Base-by-base conservation (phyloP, 1,140 invertebrate species). In the Tenebrio molitor region DNA sequence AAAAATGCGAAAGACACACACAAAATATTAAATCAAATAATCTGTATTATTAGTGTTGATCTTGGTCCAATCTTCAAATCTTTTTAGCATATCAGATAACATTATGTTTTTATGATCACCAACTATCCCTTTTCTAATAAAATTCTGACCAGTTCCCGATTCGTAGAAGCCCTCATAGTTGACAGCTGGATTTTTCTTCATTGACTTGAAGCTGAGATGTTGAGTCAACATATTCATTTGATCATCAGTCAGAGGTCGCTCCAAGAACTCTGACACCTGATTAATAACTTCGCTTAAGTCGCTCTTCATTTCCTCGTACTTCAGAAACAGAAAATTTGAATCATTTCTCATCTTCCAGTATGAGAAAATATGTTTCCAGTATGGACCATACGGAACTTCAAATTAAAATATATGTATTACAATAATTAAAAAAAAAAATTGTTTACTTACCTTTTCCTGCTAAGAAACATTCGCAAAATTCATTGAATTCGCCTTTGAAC, bases 221-320 rank as follows among this genome's bases (percentile, higher is more conserved):
- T 33, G 4, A 10, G 4, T 33, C 29, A 33, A 10, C 4, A 33
- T 33, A 5, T 33, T 33, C 29, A 33, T 10, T 39, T 65, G 25
- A 15, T 65, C 23, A 12, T 65, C 63, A n/a, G 23, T 41, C 12
- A 65, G 2, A 10, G 25, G 10, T 12, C 39, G 16, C 2, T 15
- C 36, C 14, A 65, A 19, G 12, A 65, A 65, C 8, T 65, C 15
- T 14, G 29, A 7, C 39, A 41, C 21, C 14, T 41, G 34, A 2
- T 4, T 6, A 39, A 65, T 39, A 16, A 65, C 63, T 12, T 10
- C 8, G 12, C 2, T 3, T 33, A 65, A 8, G 39, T 65, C 63
- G 2, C 39, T 65, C 19, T 65, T 65, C 29, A 39, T 65, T 4
- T 65, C 63, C n/a, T 65, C 63, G 33, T 65, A 65, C 39, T 16